These are phyloP conservation scores for Ormia ochracea DNA, from an alignment of 2,888 invertebrate species.

Conservation along the genomic window DNA sequence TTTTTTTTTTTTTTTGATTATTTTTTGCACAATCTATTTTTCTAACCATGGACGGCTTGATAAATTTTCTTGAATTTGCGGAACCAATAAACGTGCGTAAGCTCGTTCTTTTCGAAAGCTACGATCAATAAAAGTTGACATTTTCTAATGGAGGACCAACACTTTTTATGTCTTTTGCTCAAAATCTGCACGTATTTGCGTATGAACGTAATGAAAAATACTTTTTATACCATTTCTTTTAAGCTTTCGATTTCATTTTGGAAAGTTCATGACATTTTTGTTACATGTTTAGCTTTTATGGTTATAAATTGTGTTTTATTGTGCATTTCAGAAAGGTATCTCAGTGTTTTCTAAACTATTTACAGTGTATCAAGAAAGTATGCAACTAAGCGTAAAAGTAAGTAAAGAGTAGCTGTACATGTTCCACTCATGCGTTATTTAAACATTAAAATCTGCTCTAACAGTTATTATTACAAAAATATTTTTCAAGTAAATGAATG, in stretches of 20 bases:
- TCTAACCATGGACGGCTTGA: background rate
- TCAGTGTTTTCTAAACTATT: background rate
- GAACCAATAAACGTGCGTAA: background rate
- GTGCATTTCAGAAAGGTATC: background rate
- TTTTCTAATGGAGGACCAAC: constrained; percentile 37
- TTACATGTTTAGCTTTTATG: background rate
- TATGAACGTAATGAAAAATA: background rate
- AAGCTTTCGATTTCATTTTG: constrained; percentile 50
- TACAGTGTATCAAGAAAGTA: background rate
- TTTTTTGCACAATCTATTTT: constrained; percentile 15
- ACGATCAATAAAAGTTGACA: background rate
- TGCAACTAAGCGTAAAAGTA: background rate
- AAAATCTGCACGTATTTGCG: constrained; percentile 8
- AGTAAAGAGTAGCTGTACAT: too few species aligned
- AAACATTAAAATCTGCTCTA: too few species aligned
- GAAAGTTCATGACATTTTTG: constrained; percentile 27
- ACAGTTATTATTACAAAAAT: too few species aligned
- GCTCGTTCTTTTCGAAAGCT: background rate
- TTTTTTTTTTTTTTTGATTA: background rate
- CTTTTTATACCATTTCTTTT: background rate
- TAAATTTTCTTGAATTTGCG: constrained; percentile 1
- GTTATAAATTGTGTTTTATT: background rate
- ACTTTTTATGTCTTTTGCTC: background rate
- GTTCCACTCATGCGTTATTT: too few species aligned
- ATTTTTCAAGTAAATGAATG: too few species aligned